These are phyloP conservation scores for Melitaea cinxia DNA, from an alignment of 1,140 invertebrate species.

Conservation along the genomic window DNA sequence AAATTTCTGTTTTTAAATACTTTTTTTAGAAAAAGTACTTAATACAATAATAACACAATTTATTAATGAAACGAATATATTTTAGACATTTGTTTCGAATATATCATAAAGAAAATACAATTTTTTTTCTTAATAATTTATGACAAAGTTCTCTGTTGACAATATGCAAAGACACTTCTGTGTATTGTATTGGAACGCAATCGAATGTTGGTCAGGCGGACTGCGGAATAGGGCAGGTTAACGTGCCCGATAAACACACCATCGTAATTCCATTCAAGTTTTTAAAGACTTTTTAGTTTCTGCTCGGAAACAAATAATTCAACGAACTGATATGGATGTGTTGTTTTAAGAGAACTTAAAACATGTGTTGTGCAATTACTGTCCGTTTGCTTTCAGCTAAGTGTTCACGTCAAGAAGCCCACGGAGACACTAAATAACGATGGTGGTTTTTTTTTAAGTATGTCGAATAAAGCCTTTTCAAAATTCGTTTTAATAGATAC, in stretches of 20 bases:
- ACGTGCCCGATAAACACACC: constrained; percentile 56
- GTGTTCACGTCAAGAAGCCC: constrained; percentile 37
- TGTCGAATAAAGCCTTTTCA: no score
- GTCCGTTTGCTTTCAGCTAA: constrained; percentile 28
- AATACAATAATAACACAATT: not conserved
- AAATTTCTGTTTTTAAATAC: not conserved
- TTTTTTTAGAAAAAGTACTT: no score
- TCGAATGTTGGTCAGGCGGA: constrained; percentile 52
- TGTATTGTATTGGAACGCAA: constrained; percentile 22
- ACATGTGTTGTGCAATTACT: constrained; percentile 52
- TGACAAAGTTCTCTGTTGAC: not conserved
- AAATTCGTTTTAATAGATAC: no score
- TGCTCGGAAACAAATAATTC: constrained; percentile 46
- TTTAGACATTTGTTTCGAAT: no score
- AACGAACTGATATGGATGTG: constrained; percentile 44
- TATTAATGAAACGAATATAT: not conserved
- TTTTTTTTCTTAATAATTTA: not conserved
- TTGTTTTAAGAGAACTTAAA: constrained; percentile 46
- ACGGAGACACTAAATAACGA: constrained; percentile 47
- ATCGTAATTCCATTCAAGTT: constrained; percentile 57
- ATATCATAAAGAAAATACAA: not conserved
- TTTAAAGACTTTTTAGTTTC: constrained; percentile 55
- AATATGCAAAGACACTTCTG: constrained; percentile 30
- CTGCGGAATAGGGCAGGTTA: constrained; percentile 52
- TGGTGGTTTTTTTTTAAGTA: no score